Percentiles rank a stretch among this genome's conserved stretches.
Evolutionary conservation across 1,140 invertebrate species (phyloP).

Genomic region (Latrodectus geometricus): DNA sequence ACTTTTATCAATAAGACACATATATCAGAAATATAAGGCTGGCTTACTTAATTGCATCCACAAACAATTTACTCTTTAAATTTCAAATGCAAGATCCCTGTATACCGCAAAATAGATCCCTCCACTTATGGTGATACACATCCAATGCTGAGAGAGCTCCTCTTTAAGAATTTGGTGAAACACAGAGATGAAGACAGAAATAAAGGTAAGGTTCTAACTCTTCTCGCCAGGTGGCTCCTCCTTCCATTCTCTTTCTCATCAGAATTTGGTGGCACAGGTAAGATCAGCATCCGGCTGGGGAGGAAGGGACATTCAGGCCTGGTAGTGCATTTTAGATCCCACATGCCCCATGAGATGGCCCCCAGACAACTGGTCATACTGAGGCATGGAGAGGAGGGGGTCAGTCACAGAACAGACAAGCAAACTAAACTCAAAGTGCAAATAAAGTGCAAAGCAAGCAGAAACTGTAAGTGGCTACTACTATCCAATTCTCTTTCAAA

Average conservation of each 20-base stretch:
- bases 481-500: no score
- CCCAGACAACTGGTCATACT: slow-evolving; percentile 60
- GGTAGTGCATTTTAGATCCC: slow-evolving; percentile 59
- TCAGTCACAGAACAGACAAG: slow-evolving; percentile 60
- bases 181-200: slow-evolving; percentile 14
- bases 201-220: background rate
- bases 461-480: slow-evolving; percentile 17
- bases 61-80: background rate
- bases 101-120: background rate
- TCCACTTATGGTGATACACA: background rate
- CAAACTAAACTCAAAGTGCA: slow-evolving; percentile 59
- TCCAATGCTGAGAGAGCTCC: slow-evolving; percentile 8
- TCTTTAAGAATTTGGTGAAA: slow-evolving; percentile 15
- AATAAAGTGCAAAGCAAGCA: slow-evolving; percentile 48
- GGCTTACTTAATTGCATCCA: slow-evolving; percentile 16
- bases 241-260: background rate
- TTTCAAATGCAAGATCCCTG: background rate
- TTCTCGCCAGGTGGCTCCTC: background rate
- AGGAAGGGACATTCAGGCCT: slow-evolving; percentile 53
- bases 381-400: slow-evolving; percentile 60
- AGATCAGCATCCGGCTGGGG: slow-evolving; percentile 57
- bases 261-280: slow-evolving; percentile 60
- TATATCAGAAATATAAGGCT: slow-evolving; percentile 50
- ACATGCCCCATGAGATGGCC: slow-evolving; percentile 57
- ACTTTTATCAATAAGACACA: slow-evolving; percentile 38